Evolutionary conservation across 2,888 invertebrate species (phyloP).

Genomic region (Timandra comae): DNA sequence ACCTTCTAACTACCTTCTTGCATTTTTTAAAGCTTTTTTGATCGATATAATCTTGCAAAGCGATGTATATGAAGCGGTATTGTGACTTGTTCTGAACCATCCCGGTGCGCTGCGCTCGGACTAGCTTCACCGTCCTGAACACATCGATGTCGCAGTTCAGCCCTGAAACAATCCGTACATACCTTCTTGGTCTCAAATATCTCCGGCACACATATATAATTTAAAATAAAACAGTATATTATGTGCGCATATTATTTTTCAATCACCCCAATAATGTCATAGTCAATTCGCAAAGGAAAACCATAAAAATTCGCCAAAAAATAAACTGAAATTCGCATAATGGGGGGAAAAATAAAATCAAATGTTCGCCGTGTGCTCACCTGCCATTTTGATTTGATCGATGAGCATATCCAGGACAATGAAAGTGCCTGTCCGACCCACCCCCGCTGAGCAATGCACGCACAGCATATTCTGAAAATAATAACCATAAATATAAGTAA

Average conservation of each 20-base stretch:
- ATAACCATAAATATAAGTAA: too few species aligned
- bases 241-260: too few species aligned
- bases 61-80: slow-evolving; percentile 98
- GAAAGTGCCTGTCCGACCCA: slow-evolving; percentile 98
- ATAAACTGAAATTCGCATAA: too few species aligned
- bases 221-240: too few species aligned
- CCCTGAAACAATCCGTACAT: slow-evolving; percentile 66
- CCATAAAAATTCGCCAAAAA: too few species aligned
- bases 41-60: slow-evolving; percentile 92
- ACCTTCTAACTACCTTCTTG: too few species aligned
- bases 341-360: too few species aligned
- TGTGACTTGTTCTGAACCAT: slow-evolving; percentile 99
- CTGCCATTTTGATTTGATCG: slow-evolving; percentile 92
- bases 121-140: slow-evolving; percentile 94
- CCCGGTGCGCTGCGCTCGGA: slow-evolving; percentile 94
- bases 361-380: too few species aligned
- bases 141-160: slow-evolving; percentile 97
- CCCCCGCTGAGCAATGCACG: slow-evolving; percentile 96
- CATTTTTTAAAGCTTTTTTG: slow-evolving; percentile 39
- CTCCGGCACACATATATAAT: too few species aligned
- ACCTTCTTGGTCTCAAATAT: too few species aligned
- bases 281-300: too few species aligned
- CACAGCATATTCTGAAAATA: slow-evolving; percentile 82
- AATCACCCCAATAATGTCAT: too few species aligned
- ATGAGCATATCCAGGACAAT: slow-evolving; percentile 98